Evolutionary conservation across 2,797 vertebrate genomes (phyloP).

Genomic region (Phoxinus dragarum): DNA sequence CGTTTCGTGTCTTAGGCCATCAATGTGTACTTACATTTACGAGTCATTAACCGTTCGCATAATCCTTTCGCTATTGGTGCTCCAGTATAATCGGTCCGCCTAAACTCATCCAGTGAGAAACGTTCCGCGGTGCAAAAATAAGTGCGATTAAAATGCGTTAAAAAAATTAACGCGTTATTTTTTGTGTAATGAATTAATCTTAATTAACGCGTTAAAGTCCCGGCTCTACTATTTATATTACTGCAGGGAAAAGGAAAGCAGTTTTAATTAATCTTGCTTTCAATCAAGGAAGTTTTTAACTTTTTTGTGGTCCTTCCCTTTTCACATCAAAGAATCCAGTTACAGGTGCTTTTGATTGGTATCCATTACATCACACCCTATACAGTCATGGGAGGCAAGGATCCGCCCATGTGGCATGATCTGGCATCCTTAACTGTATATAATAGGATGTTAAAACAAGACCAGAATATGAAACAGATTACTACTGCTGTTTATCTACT

Average conservation of each 20-base stretch:
- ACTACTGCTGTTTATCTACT: background rate
- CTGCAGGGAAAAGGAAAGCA: background rate
- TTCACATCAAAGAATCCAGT: background rate
- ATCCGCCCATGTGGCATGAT: background rate
- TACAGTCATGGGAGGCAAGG: background rate
- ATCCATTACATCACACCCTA: constrained; percentile 7
- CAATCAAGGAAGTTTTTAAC: background rate
- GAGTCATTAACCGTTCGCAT: too few relatives aligned
- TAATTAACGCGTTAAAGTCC: too few relatives aligned
- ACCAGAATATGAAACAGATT: background rate
- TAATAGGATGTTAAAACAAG: background rate
- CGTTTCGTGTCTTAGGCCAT: too few relatives aligned
- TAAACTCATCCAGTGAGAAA: too few relatives aligned
- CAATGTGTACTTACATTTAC: too few relatives aligned
- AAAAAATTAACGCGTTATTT: too few relatives aligned
- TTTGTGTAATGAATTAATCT: too few relatives aligned
- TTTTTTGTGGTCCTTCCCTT: background rate
- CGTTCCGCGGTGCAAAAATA: too few relatives aligned
- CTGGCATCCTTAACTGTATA: background rate
- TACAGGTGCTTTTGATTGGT: background rate
- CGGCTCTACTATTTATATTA: background rate
- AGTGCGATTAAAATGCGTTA: too few relatives aligned
- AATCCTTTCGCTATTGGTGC: too few relatives aligned
- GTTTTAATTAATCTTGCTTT: background rate
- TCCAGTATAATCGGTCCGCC: too few relatives aligned